These are phyloP conservation scores for Rhea pennata DNA, from an alignment of 2,113 vertebrate species.

Conservation along the genomic window DNA sequence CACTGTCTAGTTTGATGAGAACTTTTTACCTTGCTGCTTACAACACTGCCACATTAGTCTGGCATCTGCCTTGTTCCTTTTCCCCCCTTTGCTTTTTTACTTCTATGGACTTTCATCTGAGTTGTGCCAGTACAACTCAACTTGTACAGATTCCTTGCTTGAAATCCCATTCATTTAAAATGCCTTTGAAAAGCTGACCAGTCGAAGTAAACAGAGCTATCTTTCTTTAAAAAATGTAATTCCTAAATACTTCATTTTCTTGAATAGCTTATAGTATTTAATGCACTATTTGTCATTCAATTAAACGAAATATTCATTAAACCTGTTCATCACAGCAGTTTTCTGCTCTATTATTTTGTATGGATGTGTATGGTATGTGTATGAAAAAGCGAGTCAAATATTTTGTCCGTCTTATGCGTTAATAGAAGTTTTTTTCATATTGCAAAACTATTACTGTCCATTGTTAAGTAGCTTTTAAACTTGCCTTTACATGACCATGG, in stretches of 20 bases:
- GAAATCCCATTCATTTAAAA: not conserved
- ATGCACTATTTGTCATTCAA: not conserved
- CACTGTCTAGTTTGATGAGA: accelerated
- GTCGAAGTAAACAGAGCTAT: not conserved
- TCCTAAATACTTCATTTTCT: not conserved
- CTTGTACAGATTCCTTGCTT: not conserved
- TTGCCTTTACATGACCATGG: not conserved
- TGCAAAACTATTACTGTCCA: not conserved
- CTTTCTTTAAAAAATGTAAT: not conserved
- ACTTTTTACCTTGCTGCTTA: not conserved
- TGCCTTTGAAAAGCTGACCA: not conserved
- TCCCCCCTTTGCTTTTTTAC: accelerated
- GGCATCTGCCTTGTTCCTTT: not conserved
- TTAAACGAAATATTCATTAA: not conserved
- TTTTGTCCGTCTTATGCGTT: not conserved
- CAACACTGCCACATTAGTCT: not conserved
- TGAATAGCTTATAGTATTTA: not conserved
- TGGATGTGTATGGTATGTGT: not conserved
- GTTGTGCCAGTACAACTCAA: not conserved
- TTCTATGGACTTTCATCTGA: accelerated
- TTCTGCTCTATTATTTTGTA: not conserved
- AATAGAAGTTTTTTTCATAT: not conserved
- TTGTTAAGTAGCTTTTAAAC: not conserved
- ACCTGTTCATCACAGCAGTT: not conserved
- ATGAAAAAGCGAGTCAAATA: not conserved